Evolutionary conservation across 1,140 invertebrate species (phyloP), one percentile per base, ranked within the genome.

Genomic region (Batillaria attramentaria): DNA sequence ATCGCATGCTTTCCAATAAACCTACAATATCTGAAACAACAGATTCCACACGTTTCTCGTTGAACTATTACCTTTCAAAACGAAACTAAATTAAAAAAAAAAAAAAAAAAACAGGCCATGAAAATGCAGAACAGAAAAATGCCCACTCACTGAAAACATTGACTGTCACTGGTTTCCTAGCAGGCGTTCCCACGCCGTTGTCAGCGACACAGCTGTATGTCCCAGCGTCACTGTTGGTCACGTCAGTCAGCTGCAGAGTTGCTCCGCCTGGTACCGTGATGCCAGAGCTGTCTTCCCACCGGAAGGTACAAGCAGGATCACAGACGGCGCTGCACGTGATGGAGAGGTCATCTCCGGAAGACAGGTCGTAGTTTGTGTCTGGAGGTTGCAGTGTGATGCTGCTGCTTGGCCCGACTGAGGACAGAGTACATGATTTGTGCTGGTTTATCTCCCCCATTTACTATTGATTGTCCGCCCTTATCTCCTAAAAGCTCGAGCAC

Each of bases 261-360:
- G 20, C 33, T n/a, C 54, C 70, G 33, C 39, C 68, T 57, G 78
- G n/a, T 37, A 74, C 70, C 24, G 37, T 13, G 13, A 33, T 13
- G 2, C 68, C 54, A 42, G 78, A 73, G 39, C 5, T 50, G 37
- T 69, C 54, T 39, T 65, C 42, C 78, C 78, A 79, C n/a, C 69
- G 69, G 78, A 66, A 79, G 78, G 28, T 39, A 60, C 78, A 79
- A 39, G 31, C 24, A 8, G 78, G 78, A 57, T 79, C 78, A 66
- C 78, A 79, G 70, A 35, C 43, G 13, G 78, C 78, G 13, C 50
- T 41, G 31, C 78, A 79, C 33, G 69, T 73, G 24, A 79, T 70
- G 16, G 37, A 46, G n/a, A 79, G 70, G 70, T 54, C 28, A 28
- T 42, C 37, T 28, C 78, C 78, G 33, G 42, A 39, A 41, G 54